These are phyloP conservation scores for Hemithea aestivaria DNA, from an alignment of 2,888 invertebrate species.

Conservation along the genomic window DNA sequence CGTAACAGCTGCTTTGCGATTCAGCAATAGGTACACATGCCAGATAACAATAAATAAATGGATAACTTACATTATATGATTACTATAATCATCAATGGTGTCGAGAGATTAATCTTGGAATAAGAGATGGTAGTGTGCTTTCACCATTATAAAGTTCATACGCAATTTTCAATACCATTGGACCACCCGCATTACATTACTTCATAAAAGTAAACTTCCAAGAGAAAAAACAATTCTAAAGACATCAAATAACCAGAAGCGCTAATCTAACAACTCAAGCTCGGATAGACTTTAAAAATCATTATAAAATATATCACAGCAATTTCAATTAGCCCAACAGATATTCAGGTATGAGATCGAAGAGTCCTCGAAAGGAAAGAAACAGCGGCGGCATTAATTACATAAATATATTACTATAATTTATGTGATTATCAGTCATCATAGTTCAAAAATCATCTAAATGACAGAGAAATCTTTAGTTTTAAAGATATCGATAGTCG, in stretches of 20 bases:
- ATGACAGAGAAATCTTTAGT: slow-evolving; percentile 27
- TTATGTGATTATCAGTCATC: slow-evolving; percentile 42
- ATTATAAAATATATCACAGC: slow-evolving; percentile 77
- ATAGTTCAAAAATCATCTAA: slow-evolving; percentile 33
- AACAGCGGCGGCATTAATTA: slow-evolving; percentile 33
- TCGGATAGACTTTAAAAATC: slow-evolving; percentile 54
- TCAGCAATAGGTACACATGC: slow-evolving; percentile 4
- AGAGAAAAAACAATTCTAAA: slow-evolving; percentile 48
- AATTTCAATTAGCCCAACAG: slow-evolving; percentile 67
- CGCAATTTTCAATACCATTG: slow-evolving; percentile 37
- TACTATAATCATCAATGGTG: slow-evolving; percentile 1
- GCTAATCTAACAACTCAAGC: slow-evolving; percentile 48
- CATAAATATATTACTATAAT: slow-evolving; percentile 40
- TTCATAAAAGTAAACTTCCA: slow-evolving; percentile 45
- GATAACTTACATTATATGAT: not conserved
- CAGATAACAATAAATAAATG: not conserved
- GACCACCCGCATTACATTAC: slow-evolving; percentile 51
- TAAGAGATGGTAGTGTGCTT: not conserved
- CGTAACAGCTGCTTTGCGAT: slow-evolving; percentile 22
- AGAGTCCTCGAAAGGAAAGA: slow-evolving; percentile 27
- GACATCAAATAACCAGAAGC: slow-evolving; percentile 48
- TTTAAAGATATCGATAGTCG: slow-evolving; percentile 25
- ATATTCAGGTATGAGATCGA: slow-evolving; percentile 36
- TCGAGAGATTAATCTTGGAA: not conserved
- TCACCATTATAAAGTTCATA: not conserved